These are phyloP conservation scores for Ptiloglossa arizonensis DNA, from an alignment of 1,140 invertebrate species.

Conservation along the genomic window DNA sequence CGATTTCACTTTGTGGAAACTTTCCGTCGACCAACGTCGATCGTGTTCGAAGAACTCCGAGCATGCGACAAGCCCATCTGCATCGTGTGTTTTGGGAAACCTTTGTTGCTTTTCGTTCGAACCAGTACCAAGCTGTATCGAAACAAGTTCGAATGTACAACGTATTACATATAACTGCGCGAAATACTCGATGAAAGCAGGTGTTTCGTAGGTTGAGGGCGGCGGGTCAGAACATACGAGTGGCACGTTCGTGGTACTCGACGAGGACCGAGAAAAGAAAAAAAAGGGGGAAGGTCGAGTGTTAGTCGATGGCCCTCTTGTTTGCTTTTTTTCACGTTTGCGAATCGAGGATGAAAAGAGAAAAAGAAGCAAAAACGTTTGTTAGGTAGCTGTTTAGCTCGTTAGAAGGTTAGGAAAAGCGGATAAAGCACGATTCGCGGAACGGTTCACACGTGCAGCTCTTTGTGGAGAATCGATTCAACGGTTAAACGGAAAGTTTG, in stretches of 20 bases:
- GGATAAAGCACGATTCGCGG: neutral
- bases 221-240: slow-evolving; percentile 32
- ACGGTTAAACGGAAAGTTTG: too few species aligned
- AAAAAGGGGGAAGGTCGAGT: slow-evolving; percentile 42
- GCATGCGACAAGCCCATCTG: too few species aligned
- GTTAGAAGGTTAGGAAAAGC: neutral
- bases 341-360: neutral
- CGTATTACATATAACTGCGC: neutral
- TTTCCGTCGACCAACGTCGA: neutral
- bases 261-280: neutral
- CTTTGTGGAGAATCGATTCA: neutral
- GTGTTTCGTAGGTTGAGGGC: slow-evolving; percentile 22
- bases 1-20: neutral
- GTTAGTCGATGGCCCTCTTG: slow-evolving; percentile 11
- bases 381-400: neutral
- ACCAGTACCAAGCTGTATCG: too few species aligned
- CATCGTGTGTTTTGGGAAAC: neutral
- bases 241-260: slow-evolving; percentile 6
- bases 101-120: too few species aligned
- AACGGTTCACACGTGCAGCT: neutral
- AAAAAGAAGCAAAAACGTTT: slow-evolving; percentile 1
- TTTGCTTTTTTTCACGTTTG: slow-evolving; percentile 23
- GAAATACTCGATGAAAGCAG: neutral
- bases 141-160: too few species aligned
- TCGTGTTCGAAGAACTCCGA: slow-evolving; percentile 1